Base-by-base conservation (phyloP, 2,888 invertebrate species). In the Leucoma salicis region DNA sequence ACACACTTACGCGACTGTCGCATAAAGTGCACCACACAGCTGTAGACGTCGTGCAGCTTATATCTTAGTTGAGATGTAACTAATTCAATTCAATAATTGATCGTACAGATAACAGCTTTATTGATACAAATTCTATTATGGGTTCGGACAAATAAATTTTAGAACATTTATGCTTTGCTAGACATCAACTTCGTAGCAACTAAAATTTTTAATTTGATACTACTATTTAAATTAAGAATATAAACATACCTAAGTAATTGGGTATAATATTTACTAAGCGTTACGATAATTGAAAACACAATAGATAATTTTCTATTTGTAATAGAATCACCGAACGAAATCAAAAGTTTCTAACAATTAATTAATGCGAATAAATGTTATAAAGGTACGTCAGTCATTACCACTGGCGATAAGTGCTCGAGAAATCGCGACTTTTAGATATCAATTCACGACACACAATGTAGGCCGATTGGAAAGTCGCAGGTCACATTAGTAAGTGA, bases 291-390 rank as follows among this genome's bases (percentile, higher is more conserved):
- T 14, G 8, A 14, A n/a, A 35, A 37, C 12, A 27, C 27, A 36
- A n/a, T n/a, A n/a, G 39, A 28, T 21, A n/a, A 31, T n/a, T n/a
- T n/a, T n/a, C n/a, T 46, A 50, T 46, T 53, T 51, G 41, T 47
- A 39, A 45, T 39, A 37, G 35, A 41, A 44, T 39, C 31, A 29
- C 15, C 43, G 31, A 51, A 51, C 48, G 55, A 29, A 53, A 36
- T 35, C 42, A 56, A n/a, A n/a, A n/a, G n/a, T n/a, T n/a, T n/a
- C 59, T 42, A 65, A 62, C 56, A 44, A 51, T 49, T 56, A 58
- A 62, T 65, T 51, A 62, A 48, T 51, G 46, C 40, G 40, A 46
- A 49, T 62, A 50, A 63, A 56, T 46, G 59, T 52, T 49, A 52
- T 62, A 46, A 12, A 58, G 49, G 47, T 27, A 28, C 27, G 14